Evolutionary conservation across 1,140 invertebrate species (phyloP), one percentile per base, ranked within the genome.

Genomic region (Zaprionus africanus): DNA sequence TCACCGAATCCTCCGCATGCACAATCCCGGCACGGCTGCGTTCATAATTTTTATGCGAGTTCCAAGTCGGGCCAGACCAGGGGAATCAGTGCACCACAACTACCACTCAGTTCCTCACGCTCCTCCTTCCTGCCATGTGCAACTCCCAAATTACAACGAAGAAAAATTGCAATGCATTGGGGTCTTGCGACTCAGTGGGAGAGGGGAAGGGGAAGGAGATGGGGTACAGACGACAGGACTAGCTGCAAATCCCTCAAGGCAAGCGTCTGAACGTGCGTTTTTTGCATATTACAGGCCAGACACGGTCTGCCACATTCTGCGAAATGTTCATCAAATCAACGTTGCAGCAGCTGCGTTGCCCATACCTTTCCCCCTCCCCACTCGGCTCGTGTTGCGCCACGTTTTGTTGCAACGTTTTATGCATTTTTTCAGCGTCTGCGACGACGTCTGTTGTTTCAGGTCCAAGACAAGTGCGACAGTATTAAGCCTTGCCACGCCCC

Each of bases 391-490:
- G 46, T 58, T 79, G 61, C 73, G 60, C 60, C 65, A 87, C 41
- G 49, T 86, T 87, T 87, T 88, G 85, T 88, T 90, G 84, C 85
- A 90, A 84, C 85, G 85, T 88, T 88, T 90, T 90, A 85, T 90
- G 85, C 85, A 88, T 90, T 88, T 88, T 88, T 88, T 88, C 78
- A 76, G 78, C 84, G 84, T 87, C 84, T 87, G 81, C 78, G 61
- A 59, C 64, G 56, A 84, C 84, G 84, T 88, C 84, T 87, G 84
- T 87, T 87, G 84, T 87, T 87, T 88, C 84, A 88, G 84, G 67
- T 87, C 67, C 78, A 88, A 88, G 84, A 88, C 79, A 88, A 88
- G 90, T 88, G 84, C 84, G 81, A 88, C 69, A 88, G 85, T 88
- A 88, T 88, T 88, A 88, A 88, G 84, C 82, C 70, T 54, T 60